Evolutionary conservation across 2,113 vertebrate species (phyloP), one percentile per base, ranked within the genome.

Genomic region (Glareola pratincola): DNA sequence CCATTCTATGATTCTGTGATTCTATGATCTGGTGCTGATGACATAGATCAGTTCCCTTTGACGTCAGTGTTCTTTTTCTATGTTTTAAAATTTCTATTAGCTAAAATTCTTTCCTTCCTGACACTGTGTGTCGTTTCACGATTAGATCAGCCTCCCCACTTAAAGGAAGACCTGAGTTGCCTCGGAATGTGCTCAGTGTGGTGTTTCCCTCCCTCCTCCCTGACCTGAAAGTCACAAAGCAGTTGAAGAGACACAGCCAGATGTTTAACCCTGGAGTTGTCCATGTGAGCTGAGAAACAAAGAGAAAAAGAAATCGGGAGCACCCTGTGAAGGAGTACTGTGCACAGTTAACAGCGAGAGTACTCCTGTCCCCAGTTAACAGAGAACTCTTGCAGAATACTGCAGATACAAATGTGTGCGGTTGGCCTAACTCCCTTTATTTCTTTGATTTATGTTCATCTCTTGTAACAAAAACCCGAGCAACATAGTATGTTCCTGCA

Each of bases 401-500:
- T 45, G 45, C 37, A 63, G 68, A 14, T 30, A 26, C 2, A 50
- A 24, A 45, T 51, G 12, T 18, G n/a, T n/a, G n/a, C 59, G 45
- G 10, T 43, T 77, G 34, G 68, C 72, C 39, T 36, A 62, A 87
- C 11, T 45, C 14, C 47, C 12, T 71, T 47, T 56, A 26, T 50
- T 47, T 67, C 59, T 81, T 56, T 78, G 17, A 14, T 16, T 86
- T 48, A 1, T 0, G 0, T 74, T 89, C 23, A 10, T 37, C 20
- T 79, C 20, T 76, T 92, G 30, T 48, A 60, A 73, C 36, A 83
- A 83, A 90, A 89, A 5, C 3, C 4, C 1, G 6, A 80, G 45
- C 34, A 36, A 5, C 18, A 0, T 0, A 34, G 8, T 2, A 8
- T 24, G 39, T n/a, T 57, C 39, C 50, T 62, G 80, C 45, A 10